Percentiles rank a stretch among this genome's conserved stretches.
Conservation (phyloP, 1,140 invertebrate species). For the Lordiphosa stackelbergi region DNA sequence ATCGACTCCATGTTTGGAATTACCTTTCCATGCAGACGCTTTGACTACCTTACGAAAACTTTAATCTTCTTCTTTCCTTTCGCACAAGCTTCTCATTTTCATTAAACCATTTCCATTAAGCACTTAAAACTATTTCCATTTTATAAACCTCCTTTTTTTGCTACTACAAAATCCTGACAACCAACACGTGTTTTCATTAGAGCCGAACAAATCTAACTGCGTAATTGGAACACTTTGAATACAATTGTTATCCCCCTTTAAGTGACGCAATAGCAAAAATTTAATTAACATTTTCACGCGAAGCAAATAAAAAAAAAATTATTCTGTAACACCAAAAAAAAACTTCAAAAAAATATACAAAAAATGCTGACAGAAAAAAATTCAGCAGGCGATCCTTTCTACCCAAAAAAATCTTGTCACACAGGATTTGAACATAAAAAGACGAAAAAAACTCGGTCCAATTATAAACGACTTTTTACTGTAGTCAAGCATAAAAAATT, state of each 20-base stretch:
- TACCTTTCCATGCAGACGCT: too few species aligned
- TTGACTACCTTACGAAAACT: too few species aligned
- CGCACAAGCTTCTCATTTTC: too few species aligned
- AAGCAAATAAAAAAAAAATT: slow-evolving; percentile 25
- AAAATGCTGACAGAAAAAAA: slow-evolving; percentile 30
- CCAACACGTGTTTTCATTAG: slow-evolving; percentile 42
- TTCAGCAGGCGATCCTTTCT: slow-evolving; percentile 28
- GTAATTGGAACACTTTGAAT: slow-evolving; percentile 37
- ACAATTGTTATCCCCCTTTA: slow-evolving; percentile 26
- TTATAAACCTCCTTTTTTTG: slow-evolving; percentile 7
- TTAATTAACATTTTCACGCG: slow-evolving; percentile 64
- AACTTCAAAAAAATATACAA: slow-evolving; percentile 20
- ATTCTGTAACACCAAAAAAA: slow-evolving; percentile 14
- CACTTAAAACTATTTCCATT: slow-evolving; percentile 32
- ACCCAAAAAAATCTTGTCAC: slow-evolving; percentile 57
- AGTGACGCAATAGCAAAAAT: slow-evolving; percentile 61
- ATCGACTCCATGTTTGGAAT: too few species aligned
- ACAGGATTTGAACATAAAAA: slow-evolving; percentile 54
- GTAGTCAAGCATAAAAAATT: slow-evolving; percentile 72
- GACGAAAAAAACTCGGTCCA: slow-evolving; percentile 47
- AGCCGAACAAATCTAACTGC: slow-evolving; percentile 38
- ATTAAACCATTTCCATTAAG: slow-evolving; percentile 1
- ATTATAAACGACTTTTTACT: slow-evolving; percentile 72
- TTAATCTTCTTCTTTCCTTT: too few species aligned
- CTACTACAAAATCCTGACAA: slow-evolving; percentile 20